Evolutionary conservation across 2,888 invertebrate species (phyloP), one percentile per base, ranked within the genome.

Genomic region (Arenicola marina): DNA sequence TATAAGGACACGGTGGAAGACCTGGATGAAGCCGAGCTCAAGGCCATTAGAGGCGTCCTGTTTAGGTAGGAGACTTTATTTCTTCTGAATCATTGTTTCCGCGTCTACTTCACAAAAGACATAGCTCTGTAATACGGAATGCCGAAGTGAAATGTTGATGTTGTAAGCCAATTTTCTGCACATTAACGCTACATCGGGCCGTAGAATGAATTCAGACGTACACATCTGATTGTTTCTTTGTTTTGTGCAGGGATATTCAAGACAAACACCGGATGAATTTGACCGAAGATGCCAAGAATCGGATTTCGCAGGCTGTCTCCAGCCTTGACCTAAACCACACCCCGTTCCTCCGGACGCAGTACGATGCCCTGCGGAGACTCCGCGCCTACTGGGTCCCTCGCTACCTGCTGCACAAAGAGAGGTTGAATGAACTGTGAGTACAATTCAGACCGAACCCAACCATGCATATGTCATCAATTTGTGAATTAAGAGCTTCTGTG

Each of bases 331-430:
- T 83, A 2, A 78, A 77, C 63, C 80, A 82, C 66, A 78, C 80
- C 28, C 74, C 83, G 55, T 82, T 83, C 67, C 75, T 82, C 31
- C 74, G 80, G 4, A 80, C 83, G 1, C 83, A 83, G 75, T 83
- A 83, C 65, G 82, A 83, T 68, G 78, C 82, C 1, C 71, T 83
- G 51, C 72, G 83, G 21, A 67, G 83, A 55, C 70, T 83, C 4
- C 64, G 83, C 38, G 76, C 79, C 18, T 83, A 83, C 73, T 83
- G 83, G 83, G 72, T 83, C n/a, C 79, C 80, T 0, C 63, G 83
- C 32, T 82, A 76, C 68, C 72, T 83, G 24, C 72, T 81, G 3
- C 82, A 83, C 65, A 75, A 75, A 61, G 82, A 82, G 60, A 68
- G 78, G 32, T 71, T 64, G 18, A 63, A 69, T 24, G 67, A 69